These are phyloP conservation scores for Mythimna pallens DNA, from an alignment of 2,888 invertebrate genomes.

Conservation along the genomic window DNA sequence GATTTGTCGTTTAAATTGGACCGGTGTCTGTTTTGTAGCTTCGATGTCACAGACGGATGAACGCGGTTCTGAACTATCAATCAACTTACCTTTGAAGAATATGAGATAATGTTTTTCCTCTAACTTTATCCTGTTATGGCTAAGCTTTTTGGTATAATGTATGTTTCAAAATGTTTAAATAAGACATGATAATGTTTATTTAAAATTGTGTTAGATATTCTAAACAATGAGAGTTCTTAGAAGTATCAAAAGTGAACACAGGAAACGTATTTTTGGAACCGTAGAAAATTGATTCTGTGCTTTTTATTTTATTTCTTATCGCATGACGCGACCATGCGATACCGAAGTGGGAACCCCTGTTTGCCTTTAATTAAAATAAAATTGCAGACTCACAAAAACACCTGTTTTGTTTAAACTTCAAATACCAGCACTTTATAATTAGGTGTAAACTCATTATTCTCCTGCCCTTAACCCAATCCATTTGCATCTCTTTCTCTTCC, in stretches of 20 bases:
- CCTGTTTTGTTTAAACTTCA: too few species aligned
- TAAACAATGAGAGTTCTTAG: background rate
- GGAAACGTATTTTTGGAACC: background rate
- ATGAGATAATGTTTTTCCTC: background rate
- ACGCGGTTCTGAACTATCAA: conserved; percentile 27
- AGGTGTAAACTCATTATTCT: too few species aligned
- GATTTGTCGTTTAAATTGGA: conserved; percentile 25
- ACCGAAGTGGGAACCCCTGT: background rate
- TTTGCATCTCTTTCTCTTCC: too few species aligned
- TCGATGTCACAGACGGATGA: conserved; percentile 36
- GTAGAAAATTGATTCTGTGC: too few species aligned
- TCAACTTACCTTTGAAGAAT: conserved; percentile 35
- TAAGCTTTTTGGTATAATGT: background rate
- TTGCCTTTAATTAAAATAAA: background rate
- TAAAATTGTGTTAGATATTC: background rate
- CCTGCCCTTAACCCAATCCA: too few species aligned
- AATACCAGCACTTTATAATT: too few species aligned
- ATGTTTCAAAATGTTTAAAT: background rate
- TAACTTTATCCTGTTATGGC: background rate
- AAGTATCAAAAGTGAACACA: background rate
- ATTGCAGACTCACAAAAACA: too few species aligned
- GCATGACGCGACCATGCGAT: background rate
- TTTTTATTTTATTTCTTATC: background rate
- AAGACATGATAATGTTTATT: background rate
- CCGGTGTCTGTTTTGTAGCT: conserved; percentile 31